phyloP scores from a whole-genome alignment of 2,888 invertebrate genomes.

The Nudaria mundana region DNA sequence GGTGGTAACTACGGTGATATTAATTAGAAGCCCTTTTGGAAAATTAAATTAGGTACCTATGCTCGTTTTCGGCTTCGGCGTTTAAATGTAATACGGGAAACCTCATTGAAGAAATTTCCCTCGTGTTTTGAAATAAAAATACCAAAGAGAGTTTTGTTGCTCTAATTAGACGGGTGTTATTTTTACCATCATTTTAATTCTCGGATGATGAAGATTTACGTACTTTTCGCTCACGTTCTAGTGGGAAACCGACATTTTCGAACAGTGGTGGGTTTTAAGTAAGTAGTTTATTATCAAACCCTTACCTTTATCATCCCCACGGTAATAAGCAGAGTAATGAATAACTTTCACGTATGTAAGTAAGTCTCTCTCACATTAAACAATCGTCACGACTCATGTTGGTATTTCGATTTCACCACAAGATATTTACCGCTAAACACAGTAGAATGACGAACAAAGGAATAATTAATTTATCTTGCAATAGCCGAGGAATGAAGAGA shows the following conservation, averaged over 20 bases:
- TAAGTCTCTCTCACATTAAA: slow-evolving; percentile 6
- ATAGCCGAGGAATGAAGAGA: slow-evolving; percentile 57
- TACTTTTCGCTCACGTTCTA: slow-evolving; percentile 21
- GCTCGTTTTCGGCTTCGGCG: slow-evolving; percentile 25
- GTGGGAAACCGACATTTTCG: slow-evolving; percentile 29
- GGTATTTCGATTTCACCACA: no score
- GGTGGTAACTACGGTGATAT: slow-evolving; percentile 40
- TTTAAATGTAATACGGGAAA: slow-evolving; percentile 35
- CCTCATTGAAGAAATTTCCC: slow-evolving; percentile 29
- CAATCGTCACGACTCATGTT: no score
- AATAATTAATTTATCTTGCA: slow-evolving; percentile 67
- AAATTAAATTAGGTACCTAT: slow-evolving; percentile 41
- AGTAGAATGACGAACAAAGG: slow-evolving; percentile 41
- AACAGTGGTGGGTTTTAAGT: no score
- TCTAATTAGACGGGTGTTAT: slow-evolving; percentile 23
- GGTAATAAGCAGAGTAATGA: slow-evolving; percentile 7
- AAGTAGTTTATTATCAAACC: no score
- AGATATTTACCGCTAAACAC: slow-evolving; percentile 21
- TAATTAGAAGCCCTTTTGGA: slow-evolving; percentile 46
- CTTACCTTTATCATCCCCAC: slow-evolving; percentile 9
- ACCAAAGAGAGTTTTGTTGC: slow-evolving; percentile 24
- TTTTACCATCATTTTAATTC: no score
- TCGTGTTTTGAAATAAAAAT: slow-evolving; percentile 28
- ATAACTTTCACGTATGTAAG: slow-evolving; percentile 10
- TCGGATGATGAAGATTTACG: no score